Percentiles rank a stretch among this genome's conserved stretches.
These are phyloP conservation scores for Misgurnus mizolepis DNA, from an alignment of 2,113 vertebrate genomes.

Conservation along the genomic window DNA sequence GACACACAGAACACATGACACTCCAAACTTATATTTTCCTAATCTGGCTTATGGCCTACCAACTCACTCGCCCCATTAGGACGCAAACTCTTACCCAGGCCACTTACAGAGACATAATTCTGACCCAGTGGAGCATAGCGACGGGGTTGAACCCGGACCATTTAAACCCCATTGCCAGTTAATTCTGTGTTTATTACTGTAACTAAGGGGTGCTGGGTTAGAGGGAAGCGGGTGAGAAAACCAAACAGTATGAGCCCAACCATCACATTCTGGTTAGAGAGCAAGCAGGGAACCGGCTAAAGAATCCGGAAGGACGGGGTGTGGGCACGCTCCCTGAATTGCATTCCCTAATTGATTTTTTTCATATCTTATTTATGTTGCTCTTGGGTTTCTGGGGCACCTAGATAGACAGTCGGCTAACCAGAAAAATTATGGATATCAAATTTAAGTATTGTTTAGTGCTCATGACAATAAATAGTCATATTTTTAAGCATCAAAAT, in stretches of 20 bases:
- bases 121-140: neutral
- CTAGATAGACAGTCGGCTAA: constrained; percentile 35
- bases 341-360: constrained; percentile 44
- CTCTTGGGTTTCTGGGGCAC: neutral
- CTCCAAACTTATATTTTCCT: neutral
- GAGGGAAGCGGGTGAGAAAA: constrained; percentile 42
- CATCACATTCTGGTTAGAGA: constrained; percentile 54
- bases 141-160: neutral
- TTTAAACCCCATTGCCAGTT: constrained; percentile 11
- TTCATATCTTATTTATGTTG: constrained; percentile 24
- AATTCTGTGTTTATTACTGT: constrained; percentile 25
- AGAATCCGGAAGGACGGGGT: constrained; percentile 38
- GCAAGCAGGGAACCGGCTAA: constrained; percentile 9
- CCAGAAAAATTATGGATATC: constrained; percentile 39
- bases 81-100: neutral
- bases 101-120: neutral
- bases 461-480: too few relatives aligned
- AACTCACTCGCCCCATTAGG: neutral
- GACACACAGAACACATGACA: neutral
- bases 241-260: constrained; percentile 58
- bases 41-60: neutral
- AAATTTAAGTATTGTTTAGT: too few relatives aligned
- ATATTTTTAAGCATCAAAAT: too few relatives aligned
- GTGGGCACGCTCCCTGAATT: constrained; percentile 9
- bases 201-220: constrained; percentile 21